These are phyloP conservation scores for Pluvianellus socialis DNA, from an alignment of 2,113 vertebrate genomes.

Conservation along the genomic window DNA sequence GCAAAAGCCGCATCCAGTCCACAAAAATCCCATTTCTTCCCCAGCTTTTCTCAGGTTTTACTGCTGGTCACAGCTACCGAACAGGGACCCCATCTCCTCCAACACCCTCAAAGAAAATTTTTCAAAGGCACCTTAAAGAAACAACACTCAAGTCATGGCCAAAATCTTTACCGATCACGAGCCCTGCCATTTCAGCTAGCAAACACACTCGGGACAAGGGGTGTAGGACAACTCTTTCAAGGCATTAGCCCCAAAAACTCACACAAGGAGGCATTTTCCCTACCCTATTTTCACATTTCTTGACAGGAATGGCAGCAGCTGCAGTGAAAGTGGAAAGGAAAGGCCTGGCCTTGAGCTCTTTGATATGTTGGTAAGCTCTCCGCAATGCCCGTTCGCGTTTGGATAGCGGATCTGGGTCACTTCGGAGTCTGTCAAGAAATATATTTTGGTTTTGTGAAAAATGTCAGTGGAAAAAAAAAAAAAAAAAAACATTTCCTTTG, in stretches of 20 bases:
- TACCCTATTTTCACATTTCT: neutral
- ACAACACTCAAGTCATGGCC: neutral
- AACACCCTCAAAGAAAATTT: neutral
- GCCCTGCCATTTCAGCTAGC: neutral
- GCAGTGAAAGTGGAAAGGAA: neutral
- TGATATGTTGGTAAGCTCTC: neutral
- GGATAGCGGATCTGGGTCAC: neutral
- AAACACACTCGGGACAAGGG: neutral
- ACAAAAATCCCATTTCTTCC: neutral
- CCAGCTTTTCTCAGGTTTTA: neutral
- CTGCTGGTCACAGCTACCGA: neutral
- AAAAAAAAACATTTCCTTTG: constrained; percentile 11
- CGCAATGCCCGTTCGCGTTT: neutral
- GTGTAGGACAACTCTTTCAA: neutral
- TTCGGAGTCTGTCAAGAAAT: neutral
- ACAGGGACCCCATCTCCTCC: neutral
- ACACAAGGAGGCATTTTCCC: neutral
- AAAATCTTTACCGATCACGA: rapidly evolving
- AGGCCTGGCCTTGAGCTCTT: neutral
- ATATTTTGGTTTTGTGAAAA: neutral
- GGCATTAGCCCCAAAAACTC: neutral
- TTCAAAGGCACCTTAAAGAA: neutral
- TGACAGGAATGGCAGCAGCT: neutral
- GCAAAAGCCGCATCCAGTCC: neutral
- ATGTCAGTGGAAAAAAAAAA: neutral